Base-by-base conservation (phyloP, 2,888 invertebrate species). In the Ctena decussata region DNA sequence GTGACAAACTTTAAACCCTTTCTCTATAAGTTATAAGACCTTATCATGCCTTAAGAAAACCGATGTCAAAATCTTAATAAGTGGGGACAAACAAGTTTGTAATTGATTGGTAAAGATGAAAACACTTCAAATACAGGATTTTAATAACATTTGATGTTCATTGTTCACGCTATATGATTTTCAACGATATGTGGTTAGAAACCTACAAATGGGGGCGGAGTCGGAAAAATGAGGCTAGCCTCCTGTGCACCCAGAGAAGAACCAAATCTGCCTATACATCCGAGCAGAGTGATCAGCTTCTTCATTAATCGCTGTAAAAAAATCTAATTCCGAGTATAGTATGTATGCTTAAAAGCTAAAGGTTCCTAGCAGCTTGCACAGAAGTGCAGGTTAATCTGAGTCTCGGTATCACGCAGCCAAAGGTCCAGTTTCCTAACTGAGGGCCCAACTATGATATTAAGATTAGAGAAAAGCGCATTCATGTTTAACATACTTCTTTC, bases 101-200 rank as follows among this genome's bases (percentile, higher is more conserved):
- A 86, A 87, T 87, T 74, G 81, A 84, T 87, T 82, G 76, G 76
- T 80, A 46, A 80, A 73, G 49, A 80, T 79, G 72, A 79, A 75
- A 70, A 73, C 60, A 41, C 53, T 71, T 78, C 80, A 57, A 73
- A 73, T 77, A 80, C 41, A 72, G 21, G 35, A 65, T 32, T 65
- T 53, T 65, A 35, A 65, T 35, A 65, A 32, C 65, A 30, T 35
- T 35, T 35, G 65, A 65, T 65, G 65, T 65, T 65, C 32, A 35
- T 18, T 18, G 2, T 65, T 65, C 35, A 65, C 24, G 65, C 65
- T 65, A 18, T 35, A 3, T 24, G 27, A 60, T 30, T 30, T 60
- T 60, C 49, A 60, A 60, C 53, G 5, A 53, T n/a, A 11, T 53
- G 53, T 21, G 53, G 53, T 53, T 53, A 53, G 53, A n/a, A 53